Evolutionary conservation across 2,888 invertebrate species (phyloP).

Genomic region (Caenorhabditis auriculariae): DNA sequence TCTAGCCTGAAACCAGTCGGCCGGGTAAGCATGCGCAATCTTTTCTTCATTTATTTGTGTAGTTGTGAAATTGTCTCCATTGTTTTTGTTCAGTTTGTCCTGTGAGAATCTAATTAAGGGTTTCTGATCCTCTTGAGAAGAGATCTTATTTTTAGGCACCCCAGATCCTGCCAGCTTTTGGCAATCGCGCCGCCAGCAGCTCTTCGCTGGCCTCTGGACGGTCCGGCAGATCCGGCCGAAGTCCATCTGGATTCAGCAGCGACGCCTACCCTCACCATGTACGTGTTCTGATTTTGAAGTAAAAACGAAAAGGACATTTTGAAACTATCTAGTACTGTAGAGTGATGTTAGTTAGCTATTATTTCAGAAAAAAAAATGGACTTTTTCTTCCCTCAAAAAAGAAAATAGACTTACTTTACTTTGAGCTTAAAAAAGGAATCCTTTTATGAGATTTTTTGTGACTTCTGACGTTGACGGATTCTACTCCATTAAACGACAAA

Average conservation of each 20-base stretch:
- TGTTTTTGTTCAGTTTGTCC: slow-evolving; percentile 4
- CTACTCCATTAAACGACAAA: no score
- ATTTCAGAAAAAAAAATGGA: no score
- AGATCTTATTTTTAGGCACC: slow-evolving; percentile 24
- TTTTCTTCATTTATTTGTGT: background rate
- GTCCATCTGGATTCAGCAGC: slow-evolving; percentile 11
- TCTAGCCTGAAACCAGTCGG: slow-evolving; percentile 22
- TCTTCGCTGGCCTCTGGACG: slow-evolving; percentile 28
- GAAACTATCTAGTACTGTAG: no score
- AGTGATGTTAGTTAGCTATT: no score
- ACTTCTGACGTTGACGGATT: no score
- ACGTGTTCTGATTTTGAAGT: no score
- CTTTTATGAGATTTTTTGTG: no score
- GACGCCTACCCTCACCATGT: slow-evolving; percentile 40
- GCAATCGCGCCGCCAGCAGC: slow-evolving; percentile 24
- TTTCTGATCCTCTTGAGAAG: background rate
- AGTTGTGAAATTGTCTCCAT: background rate
- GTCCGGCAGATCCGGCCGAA: slow-evolving; percentile 19
- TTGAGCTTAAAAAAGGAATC: background rate
- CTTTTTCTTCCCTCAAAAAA: slow-evolving; percentile 1
- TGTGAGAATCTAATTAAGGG: background rate
- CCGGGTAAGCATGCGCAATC: slow-evolving; percentile 16
- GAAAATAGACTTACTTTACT: background rate
- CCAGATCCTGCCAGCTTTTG: slow-evolving; percentile 35
- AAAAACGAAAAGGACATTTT: no score